Evolutionary conservation across 2,113 vertebrate genomes (phyloP), one percentile per base, ranked within the genome.

Genomic region (Notarius lentiginosus): DNA sequence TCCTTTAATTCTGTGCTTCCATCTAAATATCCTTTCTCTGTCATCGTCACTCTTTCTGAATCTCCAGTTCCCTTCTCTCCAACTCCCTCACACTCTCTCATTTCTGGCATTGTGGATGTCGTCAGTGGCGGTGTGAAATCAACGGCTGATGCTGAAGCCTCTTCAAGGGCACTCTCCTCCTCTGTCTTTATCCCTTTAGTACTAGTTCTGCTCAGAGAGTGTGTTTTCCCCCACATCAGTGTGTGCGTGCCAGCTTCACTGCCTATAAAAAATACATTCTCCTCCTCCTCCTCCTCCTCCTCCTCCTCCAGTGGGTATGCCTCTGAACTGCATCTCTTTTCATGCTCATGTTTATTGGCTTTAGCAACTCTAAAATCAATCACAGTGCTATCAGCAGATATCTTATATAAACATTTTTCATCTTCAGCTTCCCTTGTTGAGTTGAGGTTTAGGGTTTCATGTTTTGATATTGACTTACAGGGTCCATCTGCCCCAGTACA

Each of bases 101-200:
- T 92, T 95, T 94, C 95, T 94, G 92, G 92, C 90, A 93, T 91
- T 79, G 94, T 93, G 94, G 94, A 93, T 94, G 94, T 95, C 93
- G 93, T 94, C 92, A 93, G 90, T 93, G 93, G 94, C 92, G 95
- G 94, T 94, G 90, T 90, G 24, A 81, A 66, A 65, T 84, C 77
- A 88, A 91, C 83, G 87, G 90, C 91, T 88, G 88, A 89, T 80
- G 87, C 89, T 91, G 88, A 92, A 94, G 91, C 89, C 91, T 93
- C 86, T 94, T 92, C 91, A 92, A 94, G 91, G 90, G 93, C 91
- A 89, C 89, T 91, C 84, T 92, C 90, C 81, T 90, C 75, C 88
- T 89, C 34, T 89, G 90, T 80, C 56, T 79, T 80, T 66, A 65
- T 55, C 88, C 92, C 91, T 94, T 93, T 94, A 91, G 92, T 92